These are phyloP conservation scores for Palloptera scutellata DNA, from an alignment of 2,888 invertebrate species.

Conservation along the genomic window DNA sequence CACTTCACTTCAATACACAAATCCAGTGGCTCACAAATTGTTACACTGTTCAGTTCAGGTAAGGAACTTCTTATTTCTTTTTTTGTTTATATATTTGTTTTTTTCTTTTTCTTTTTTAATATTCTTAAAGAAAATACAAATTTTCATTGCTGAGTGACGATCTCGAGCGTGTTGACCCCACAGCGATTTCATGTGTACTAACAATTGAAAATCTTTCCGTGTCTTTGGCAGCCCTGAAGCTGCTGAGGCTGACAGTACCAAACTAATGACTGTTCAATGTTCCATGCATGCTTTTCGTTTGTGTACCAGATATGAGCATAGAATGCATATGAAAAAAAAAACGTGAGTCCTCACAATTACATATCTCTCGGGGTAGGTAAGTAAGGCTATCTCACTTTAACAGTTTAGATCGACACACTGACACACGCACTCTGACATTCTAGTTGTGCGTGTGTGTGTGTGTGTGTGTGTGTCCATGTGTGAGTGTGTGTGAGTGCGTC, in stretches of 20 bases:
- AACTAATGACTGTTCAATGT: slow-evolving; percentile 27
- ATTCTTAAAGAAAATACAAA: slow-evolving; percentile 12
- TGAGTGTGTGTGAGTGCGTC: slow-evolving; percentile 7
- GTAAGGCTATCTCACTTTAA: slow-evolving; percentile 27
- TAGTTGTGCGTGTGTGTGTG: slow-evolving; percentile 7
- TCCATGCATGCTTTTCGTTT: not conserved
- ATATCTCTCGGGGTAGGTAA: slow-evolving; percentile 14
- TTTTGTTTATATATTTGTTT: slow-evolving; percentile 24
- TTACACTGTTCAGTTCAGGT: slow-evolving; percentile 18
- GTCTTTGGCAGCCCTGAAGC: slow-evolving; percentile 51
- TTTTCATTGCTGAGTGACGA: slow-evolving; percentile 30
- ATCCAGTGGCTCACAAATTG: too few species aligned
- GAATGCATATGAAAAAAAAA: slow-evolving; percentile 34
- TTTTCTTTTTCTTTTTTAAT: slow-evolving; percentile 25
- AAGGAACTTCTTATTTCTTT: not conserved
- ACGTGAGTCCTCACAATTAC: slow-evolving; percentile 38
- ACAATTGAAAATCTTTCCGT: slow-evolving; percentile 51
- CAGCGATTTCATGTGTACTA: slow-evolving; percentile 63
- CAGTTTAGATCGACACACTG: slow-evolving; percentile 13
- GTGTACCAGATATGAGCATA: slow-evolving; percentile 30
- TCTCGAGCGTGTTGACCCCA: slow-evolving; percentile 58
- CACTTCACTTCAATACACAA: too few species aligned
- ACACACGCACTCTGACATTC: not conserved
- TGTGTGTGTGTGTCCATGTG: slow-evolving; percentile 12
- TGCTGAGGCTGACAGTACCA: slow-evolving; percentile 9